Evolutionary conservation across 2,797 vertebrate genomes (phyloP).

Genomic region (Perodicticus potto): DNA sequence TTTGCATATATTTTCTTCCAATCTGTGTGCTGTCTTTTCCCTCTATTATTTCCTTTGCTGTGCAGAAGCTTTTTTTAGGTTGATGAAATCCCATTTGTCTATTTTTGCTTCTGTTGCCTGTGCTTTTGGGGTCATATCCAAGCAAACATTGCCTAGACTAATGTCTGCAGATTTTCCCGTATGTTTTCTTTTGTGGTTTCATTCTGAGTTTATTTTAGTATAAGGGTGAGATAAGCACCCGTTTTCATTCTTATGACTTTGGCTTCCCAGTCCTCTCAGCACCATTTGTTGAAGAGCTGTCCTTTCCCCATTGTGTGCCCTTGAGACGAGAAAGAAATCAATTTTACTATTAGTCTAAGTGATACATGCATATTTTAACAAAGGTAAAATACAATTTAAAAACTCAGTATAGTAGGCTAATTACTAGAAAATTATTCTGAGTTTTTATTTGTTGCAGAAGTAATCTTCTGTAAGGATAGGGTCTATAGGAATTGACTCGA

Average conservation of each 20-base stretch:
- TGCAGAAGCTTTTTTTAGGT: background rate
- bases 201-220: background rate
- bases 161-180: background rate
- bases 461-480: background rate
- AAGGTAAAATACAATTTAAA: background rate
- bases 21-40: background rate
- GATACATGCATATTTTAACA: background rate
- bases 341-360: slow-evolving; percentile 28
- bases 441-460: background rate
- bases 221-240: background rate
- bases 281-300: background rate
- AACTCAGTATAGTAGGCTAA: background rate
- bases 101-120: background rate
- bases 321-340: background rate
- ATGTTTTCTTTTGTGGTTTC: background rate
- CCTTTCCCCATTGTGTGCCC: background rate
- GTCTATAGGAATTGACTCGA: background rate
- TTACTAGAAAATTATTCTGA: background rate
- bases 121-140: background rate
- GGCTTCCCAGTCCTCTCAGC: background rate
- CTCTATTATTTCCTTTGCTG: background rate
- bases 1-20: background rate
- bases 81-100: background rate
- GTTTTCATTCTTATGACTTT: background rate
- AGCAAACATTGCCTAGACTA: background rate